Percentiles rank a stretch among this genome's conserved stretches.
These are phyloP conservation scores for Drosophila funebris DNA, from an alignment of 1,140 invertebrate species.

Conservation along the genomic window DNA sequence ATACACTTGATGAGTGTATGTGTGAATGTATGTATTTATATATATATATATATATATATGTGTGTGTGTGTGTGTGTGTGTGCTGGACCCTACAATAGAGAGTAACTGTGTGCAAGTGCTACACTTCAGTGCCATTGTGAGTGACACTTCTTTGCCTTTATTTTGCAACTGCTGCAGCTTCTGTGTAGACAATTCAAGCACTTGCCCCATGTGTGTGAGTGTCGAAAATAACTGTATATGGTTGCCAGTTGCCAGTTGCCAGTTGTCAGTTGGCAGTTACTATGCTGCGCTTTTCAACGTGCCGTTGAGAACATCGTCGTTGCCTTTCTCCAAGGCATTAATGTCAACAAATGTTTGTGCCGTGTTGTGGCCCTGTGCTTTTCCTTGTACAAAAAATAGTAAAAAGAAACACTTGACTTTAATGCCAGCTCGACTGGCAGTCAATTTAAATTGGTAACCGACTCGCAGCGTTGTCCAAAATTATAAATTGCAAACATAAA, in stretches of 20 bases:
- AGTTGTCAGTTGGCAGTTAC: neutral
- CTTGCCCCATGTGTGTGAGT: constrained; percentile 11
- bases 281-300: constrained; percentile 42
- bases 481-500: constrained; percentile 75
- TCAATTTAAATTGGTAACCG: constrained; percentile 59
- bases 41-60: too few relatives aligned
- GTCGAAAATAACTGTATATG: constrained; percentile 32
- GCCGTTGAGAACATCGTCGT: constrained; percentile 14
- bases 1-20: constrained; percentile 56
- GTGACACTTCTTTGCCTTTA: constrained; percentile 55
- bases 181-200: constrained; percentile 41
- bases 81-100: constrained; percentile 22
- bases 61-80: constrained; percentile 10
- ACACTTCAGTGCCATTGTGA: constrained; percentile 64
- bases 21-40: too few relatives aligned
- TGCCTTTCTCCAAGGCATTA: constrained; percentile 58
- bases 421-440: constrained; percentile 38
- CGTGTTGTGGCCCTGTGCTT: neutral
- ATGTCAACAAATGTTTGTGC: constrained; percentile 63
- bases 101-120: constrained; percentile 16
- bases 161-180: constrained; percentile 24
- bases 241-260: constrained; percentile 19
- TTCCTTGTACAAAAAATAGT: neutral
- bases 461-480: constrained; percentile 40
- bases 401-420: constrained; percentile 1